phyloP scores from a whole-genome alignment of 2,888 invertebrate species.

The Drosophila borealis region DNA sequence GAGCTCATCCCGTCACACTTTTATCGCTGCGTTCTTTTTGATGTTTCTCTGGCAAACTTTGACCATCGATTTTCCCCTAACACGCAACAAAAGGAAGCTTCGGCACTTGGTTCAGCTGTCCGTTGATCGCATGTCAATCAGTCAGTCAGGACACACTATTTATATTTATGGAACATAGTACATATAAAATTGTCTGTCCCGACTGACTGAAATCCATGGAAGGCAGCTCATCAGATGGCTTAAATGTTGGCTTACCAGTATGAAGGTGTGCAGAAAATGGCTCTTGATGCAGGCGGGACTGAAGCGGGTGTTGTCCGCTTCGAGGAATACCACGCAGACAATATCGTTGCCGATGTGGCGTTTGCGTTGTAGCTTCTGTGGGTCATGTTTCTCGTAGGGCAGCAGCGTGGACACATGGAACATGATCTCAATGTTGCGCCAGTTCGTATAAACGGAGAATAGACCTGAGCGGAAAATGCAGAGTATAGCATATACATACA shows the following conservation, averaged over 20 bases:
- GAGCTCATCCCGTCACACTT: too few species aligned
- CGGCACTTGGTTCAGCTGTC: too few species aligned
- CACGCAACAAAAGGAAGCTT: too few species aligned
- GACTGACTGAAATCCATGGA: too few species aligned
- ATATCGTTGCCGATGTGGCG: constrained; percentile 98
- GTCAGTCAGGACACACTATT: too few species aligned
- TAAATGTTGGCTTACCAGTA: constrained; percentile 86
- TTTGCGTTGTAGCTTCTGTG: constrained; percentile 96
- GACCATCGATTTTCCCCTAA: too few species aligned
- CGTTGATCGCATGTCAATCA: too few species aligned
- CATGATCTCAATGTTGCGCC: constrained; percentile 98
- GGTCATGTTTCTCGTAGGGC: constrained; percentile 96
- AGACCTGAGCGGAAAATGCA: constrained; percentile 86
- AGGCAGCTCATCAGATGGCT: neutral
- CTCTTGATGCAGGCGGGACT: constrained; percentile 97
- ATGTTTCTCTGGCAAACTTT: too few species aligned
- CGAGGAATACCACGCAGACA: constrained; percentile 96
- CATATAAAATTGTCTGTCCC: too few species aligned
- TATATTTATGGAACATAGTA: too few species aligned
- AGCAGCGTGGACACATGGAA: constrained; percentile 96
- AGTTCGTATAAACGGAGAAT: constrained; percentile 96
- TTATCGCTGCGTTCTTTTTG: too few species aligned
- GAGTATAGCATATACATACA: neutral
- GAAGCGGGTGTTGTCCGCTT: constrained; percentile 96
- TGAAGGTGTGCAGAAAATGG: constrained; percentile 97